These are phyloP conservation scores for Aphaenogaster rudis DNA, from an alignment of 1,140 invertebrate genomes.

Conservation along the genomic window DNA sequence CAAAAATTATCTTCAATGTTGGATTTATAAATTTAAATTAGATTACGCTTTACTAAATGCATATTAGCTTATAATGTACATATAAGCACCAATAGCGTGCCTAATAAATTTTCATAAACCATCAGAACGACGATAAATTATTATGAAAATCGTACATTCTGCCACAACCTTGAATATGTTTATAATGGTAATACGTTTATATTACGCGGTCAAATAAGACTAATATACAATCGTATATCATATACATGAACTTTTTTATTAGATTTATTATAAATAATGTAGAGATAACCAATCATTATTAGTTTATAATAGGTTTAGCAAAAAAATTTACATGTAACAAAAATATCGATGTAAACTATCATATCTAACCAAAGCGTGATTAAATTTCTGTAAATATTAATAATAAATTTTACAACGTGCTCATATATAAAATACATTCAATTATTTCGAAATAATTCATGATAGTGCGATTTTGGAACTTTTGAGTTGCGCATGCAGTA, in stretches of 20 bases:
- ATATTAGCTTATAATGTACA: slow-evolving; percentile 20
- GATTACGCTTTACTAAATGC: neutral
- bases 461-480: slow-evolving; percentile 26
- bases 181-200: neutral
- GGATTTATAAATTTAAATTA: slow-evolving; percentile 13
- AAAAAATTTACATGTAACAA: slow-evolving; percentile 8
- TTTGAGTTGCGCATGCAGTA: slow-evolving; percentile 12
- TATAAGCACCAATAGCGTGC: neutral
- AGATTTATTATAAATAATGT: neutral
- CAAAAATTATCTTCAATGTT: neutral
- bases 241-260: neutral
- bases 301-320: neutral
- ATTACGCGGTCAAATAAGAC: neutral
- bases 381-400: neutral
- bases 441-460: slow-evolving; percentile 40
- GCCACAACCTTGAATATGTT: neutral
- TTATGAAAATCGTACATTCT: neutral
- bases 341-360: neutral
- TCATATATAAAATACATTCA: neutral
- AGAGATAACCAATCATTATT: neutral
- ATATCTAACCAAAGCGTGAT: neutral
- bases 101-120: slow-evolving; percentile 29
- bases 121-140: neutral
- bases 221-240: neutral
- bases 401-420: neutral